phyloP scores from a whole-genome alignment of 2,113 vertebrate species.

The Pogonocichla stellata region DNA sequence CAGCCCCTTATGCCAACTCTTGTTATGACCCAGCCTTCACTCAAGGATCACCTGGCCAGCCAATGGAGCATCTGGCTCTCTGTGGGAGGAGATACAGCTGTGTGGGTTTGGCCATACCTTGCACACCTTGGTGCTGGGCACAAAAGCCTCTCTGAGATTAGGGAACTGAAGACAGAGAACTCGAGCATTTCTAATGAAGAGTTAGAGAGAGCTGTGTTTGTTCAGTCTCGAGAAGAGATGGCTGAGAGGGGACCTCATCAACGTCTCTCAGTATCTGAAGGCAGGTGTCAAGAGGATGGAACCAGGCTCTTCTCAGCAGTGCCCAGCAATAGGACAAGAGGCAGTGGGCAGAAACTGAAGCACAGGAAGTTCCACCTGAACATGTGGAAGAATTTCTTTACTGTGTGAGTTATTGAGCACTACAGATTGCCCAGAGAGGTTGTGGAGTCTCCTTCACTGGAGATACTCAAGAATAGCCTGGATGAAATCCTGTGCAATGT shows the following conservation, averaged over 20 bases:
- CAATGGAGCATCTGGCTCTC: background rate
- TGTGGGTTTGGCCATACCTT: background rate
- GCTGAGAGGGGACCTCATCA: background rate
- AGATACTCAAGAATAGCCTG: background rate
- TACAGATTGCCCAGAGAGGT: background rate
- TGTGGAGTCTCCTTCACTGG: background rate
- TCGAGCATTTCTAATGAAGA: rapidly evolving
- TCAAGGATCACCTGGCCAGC: background rate
- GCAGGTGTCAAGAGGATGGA: background rate
- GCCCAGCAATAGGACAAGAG: background rate
- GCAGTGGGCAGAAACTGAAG: background rate
- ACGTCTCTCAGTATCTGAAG: background rate
- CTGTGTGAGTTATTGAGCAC: background rate
- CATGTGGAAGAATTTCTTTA: background rate
- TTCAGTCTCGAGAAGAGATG: background rate
- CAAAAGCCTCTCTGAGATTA: background rate
- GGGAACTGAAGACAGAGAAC: background rate
- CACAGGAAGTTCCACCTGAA: background rate
- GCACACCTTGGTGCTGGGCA: background rate
- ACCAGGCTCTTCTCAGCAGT: background rate
- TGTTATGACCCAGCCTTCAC: background rate
- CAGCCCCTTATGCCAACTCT: background rate
- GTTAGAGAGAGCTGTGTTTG: background rate
- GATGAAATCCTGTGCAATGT: background rate
- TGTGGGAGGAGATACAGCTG: background rate